Percentiles rank a stretch among this genome's conserved stretches.
These are phyloP conservation scores for Poecilia picta DNA, from an alignment of 2,797 vertebrate genomes.

Conservation along the genomic window DNA sequence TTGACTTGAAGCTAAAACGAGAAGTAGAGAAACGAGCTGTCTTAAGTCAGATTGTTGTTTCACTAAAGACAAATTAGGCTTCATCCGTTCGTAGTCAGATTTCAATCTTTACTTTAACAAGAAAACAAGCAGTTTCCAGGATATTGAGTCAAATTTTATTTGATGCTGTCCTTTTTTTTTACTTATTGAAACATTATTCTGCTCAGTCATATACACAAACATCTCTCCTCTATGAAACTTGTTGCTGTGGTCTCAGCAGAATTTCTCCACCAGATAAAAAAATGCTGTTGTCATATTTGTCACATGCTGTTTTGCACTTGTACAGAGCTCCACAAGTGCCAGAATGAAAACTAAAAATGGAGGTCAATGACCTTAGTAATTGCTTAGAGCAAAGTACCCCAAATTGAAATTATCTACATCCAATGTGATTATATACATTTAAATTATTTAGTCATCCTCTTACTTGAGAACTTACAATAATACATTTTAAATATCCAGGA, in stretches of 20 bases:
- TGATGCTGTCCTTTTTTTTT: neutral
- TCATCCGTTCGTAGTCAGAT: neutral
- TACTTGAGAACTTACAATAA: neutral
- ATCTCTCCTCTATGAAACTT: constrained; percentile 29
- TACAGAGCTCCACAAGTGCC: neutral
- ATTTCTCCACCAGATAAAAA: neutral
- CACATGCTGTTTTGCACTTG: neutral
- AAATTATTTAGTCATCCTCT: neutral
- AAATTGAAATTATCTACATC: neutral
- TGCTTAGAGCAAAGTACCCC: neutral
- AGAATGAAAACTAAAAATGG: neutral
- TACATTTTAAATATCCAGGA: neutral
- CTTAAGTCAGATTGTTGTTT: constrained; percentile 30
- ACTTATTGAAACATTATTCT: neutral
- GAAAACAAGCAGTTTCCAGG: neutral
- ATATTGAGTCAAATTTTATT: neutral
- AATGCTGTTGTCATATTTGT: neutral
- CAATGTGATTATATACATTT: neutral
- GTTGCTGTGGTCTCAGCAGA: constrained; percentile 11
- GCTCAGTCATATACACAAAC: neutral
- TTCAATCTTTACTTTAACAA: neutral
- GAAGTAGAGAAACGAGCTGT: constrained; percentile 67
- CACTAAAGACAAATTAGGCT: neutral
- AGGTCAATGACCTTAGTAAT: neutral
- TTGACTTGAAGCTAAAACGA: constrained; percentile 81